These are phyloP conservation scores for Neotragus moschatus DNA, from an alignment of 2,113 vertebrate species.

Conservation along the genomic window DNA sequence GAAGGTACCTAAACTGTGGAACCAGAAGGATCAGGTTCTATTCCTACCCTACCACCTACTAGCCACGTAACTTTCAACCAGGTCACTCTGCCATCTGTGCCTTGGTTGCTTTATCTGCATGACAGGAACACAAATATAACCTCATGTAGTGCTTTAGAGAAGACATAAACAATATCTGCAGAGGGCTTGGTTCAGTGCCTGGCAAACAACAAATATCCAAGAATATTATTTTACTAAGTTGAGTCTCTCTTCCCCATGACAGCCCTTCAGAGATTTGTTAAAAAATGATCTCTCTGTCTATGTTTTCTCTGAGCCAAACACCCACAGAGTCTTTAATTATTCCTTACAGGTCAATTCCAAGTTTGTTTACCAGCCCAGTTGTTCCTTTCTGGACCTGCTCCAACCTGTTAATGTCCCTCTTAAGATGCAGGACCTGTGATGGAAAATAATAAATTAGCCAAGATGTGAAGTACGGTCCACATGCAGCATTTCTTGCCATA, in stretches of 20 bases:
- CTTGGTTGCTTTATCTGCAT: neutral
- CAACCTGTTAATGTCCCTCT: constrained; percentile 50
- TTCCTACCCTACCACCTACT: neutral
- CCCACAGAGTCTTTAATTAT: constrained; percentile 61
- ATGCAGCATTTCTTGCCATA: neutral
- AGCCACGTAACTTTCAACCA: neutral
- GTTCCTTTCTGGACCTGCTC: constrained; percentile 46
- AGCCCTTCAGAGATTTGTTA: neutral
- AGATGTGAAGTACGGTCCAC: neutral
- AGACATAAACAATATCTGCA: neutral
- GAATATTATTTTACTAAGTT: constrained; percentile 32
- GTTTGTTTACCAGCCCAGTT: constrained; percentile 65
- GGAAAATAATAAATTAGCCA: constrained; percentile 47
- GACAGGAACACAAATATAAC: neutral
- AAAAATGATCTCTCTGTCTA: neutral
- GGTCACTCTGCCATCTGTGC: neutral
- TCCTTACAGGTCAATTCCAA: constrained; percentile 68
- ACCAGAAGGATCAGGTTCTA: neutral
- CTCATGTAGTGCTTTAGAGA: neutral
- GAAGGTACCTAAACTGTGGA: neutral
- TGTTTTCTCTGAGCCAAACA: constrained; percentile 42
- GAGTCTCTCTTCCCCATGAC: neutral
- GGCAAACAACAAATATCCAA: constrained; percentile 1
- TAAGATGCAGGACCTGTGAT: constrained; percentile 48
- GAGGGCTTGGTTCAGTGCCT: constrained; percentile 10